Evolutionary conservation across 1,140 invertebrate species (phyloP).

Genomic region (Lutraria rhynchaena): DNA sequence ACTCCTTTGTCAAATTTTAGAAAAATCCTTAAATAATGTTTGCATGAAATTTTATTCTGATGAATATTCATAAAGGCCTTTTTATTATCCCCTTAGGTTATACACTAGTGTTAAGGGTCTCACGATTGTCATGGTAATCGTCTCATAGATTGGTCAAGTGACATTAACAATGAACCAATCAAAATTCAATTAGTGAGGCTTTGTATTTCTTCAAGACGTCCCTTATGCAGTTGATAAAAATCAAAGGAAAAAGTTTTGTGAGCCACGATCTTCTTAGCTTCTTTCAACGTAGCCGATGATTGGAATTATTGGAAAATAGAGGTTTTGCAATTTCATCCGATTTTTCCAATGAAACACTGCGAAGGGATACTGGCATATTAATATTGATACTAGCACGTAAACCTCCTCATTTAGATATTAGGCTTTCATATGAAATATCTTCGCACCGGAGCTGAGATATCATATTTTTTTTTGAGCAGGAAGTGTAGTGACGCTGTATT

Average conservation of each 20-base stretch:
- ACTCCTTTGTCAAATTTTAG: too few species aligned
- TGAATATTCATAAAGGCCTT: slow-evolving; percentile 31
- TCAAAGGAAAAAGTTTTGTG: slow-evolving; percentile 42
- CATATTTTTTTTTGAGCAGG: background rate
- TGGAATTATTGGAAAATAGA: slow-evolving; percentile 53
- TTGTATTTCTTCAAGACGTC: slow-evolving; percentile 49
- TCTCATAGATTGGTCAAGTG: slow-evolving; percentile 51
- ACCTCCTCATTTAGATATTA: slow-evolving; percentile 20
- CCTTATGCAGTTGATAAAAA: slow-evolving; percentile 56
- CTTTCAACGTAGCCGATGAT: slow-evolving; percentile 23
- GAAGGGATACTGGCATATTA: slow-evolving; percentile 29
- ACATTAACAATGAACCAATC: slow-evolving; percentile 55
- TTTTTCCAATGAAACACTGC: slow-evolving; percentile 29
- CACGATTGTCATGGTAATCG: slow-evolving; percentile 47
- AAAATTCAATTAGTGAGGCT: slow-evolving; percentile 57
- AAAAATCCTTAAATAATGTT: background rate
- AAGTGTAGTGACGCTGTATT: too few species aligned
- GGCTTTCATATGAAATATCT: slow-evolving; percentile 21
- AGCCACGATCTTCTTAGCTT: slow-evolving; percentile 14
- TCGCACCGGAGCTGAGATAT: slow-evolving; percentile 13
- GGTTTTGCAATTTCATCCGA: slow-evolving; percentile 58
- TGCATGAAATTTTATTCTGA: slow-evolving; percentile 25
- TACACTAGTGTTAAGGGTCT: slow-evolving; percentile 16
- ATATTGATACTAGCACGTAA: slow-evolving; percentile 10
- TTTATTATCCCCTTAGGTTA: slow-evolving; percentile 18